Evolutionary conservation across 2,797 vertebrate genomes (phyloP).

Genomic region (Taeniopygia guttata): DNA sequence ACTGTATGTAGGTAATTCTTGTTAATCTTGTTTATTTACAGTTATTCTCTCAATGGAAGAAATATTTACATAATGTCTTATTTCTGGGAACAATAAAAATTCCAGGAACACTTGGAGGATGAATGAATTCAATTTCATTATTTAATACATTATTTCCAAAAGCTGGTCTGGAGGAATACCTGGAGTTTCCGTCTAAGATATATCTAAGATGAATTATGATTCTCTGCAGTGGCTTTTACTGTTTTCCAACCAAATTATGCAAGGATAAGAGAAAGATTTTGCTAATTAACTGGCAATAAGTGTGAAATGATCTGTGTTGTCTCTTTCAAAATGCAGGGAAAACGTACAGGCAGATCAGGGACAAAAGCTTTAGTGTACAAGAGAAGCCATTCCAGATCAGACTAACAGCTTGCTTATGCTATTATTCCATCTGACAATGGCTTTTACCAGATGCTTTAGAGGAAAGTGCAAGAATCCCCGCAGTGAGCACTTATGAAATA

Average conservation of each 20-base stretch:
- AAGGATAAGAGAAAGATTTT: neutral
- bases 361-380: neutral
- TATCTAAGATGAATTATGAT: neutral
- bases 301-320: neutral
- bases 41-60: neutral
- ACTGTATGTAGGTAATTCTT: neutral
- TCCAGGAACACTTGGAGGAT: neutral
- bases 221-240: neutral
- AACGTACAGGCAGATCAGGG: neutral
- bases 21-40: neutral
- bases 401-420: slow-evolving; percentile 15
- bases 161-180: neutral
- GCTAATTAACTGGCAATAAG: neutral
- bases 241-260: neutral
- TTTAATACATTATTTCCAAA: neutral
- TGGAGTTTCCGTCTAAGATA: neutral
- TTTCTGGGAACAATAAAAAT: neutral
- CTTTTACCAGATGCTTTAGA: slow-evolving; percentile 25
- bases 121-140: neutral
- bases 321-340: neutral
- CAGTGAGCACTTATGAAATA: slow-evolving; percentile 45
- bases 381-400: slow-evolving; percentile 17
- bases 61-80: neutral
- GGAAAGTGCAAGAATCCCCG: slow-evolving; percentile 36
- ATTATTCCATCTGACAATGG: slow-evolving; percentile 36